phyloP scores from a whole-genome alignment of 2,888 invertebrate genomes.

The Sinhomidia bicolor region DNA sequence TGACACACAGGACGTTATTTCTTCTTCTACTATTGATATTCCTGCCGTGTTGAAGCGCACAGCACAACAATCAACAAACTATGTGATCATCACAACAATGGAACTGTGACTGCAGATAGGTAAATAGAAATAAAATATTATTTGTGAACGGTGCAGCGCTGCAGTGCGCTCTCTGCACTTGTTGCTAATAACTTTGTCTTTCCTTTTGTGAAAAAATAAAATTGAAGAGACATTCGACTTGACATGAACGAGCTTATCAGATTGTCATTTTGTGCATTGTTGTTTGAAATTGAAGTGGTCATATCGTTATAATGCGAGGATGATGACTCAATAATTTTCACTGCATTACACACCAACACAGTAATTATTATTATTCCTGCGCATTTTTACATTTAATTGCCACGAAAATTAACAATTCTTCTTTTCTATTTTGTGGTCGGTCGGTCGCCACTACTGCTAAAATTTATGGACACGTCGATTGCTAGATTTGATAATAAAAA shows the following conservation, averaged over 20 bases:
- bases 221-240: neutral
- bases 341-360: slow-evolving; percentile 23
- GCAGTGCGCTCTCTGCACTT: neutral
- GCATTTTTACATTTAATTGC: slow-evolving; percentile 12
- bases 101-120: no score
- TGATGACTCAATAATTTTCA: slow-evolving; percentile 26
- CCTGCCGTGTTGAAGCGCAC: neutral
- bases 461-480: neutral
- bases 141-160: neutral
- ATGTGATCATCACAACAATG: no score
- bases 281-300: neutral
- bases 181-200: neutral
- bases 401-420: slow-evolving; percentile 5
- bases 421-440: no score
- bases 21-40: neutral
- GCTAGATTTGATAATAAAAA: neutral
- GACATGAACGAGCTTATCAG: slow-evolving; percentile 21
- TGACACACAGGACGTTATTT: neutral
- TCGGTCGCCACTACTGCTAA: neutral
- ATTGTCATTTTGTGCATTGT: slow-evolving; percentile 9
- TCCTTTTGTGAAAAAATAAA: slow-evolving; percentile 13
- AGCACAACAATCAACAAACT: neutral
- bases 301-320: neutral
- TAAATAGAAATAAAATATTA: neutral
- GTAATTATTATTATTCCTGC: neutral